These are phyloP conservation scores for Pristionchus exspectatus DNA, from an alignment of 2,888 invertebrate genomes.

Conservation along the genomic window DNA sequence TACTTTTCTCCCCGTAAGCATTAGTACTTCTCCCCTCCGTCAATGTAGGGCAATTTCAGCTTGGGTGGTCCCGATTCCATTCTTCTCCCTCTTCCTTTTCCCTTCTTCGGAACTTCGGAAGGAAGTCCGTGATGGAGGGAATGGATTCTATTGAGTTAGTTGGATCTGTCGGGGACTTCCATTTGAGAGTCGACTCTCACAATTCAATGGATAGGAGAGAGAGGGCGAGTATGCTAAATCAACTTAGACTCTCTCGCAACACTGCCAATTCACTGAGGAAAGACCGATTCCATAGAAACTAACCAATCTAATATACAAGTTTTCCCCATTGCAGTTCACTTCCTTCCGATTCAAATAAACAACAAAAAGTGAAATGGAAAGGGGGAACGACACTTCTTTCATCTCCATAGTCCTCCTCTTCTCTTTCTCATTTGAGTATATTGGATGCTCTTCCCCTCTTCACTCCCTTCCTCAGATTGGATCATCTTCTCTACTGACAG, in stretches of 20 bases:
- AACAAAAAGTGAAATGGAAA: conserved; percentile 8
- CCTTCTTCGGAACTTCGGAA: conserved; percentile 34
- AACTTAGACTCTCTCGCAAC: conserved; percentile 20
- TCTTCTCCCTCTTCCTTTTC: background rate
- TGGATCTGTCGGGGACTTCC: conserved; percentile 21
- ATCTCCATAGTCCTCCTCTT: background rate
- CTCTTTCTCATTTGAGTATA: background rate
- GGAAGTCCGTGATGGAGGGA: conserved; percentile 28
- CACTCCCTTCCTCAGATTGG: conserved; percentile 14
- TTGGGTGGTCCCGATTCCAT: conserved; percentile 27
- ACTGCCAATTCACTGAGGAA: conserved; percentile 16
- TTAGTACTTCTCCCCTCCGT: background rate
- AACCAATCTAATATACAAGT: background rate
- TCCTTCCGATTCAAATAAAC: conserved; percentile 16
- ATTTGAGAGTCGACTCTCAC: background rate
- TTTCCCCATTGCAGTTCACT: background rate
- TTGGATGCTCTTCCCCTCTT: conserved; percentile 23
- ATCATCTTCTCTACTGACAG: background rate
- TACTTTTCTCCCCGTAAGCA: conserved; percentile 4
- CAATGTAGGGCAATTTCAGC: background rate
- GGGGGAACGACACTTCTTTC: background rate
- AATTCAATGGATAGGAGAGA: conserved; percentile 7
- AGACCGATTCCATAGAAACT: background rate
- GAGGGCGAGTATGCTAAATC: conserved; percentile 34
- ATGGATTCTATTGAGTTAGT: conserved; percentile 22